phyloP scores from a whole-genome alignment of 1,140 invertebrate species.

The Orussus abietinus region DNA sequence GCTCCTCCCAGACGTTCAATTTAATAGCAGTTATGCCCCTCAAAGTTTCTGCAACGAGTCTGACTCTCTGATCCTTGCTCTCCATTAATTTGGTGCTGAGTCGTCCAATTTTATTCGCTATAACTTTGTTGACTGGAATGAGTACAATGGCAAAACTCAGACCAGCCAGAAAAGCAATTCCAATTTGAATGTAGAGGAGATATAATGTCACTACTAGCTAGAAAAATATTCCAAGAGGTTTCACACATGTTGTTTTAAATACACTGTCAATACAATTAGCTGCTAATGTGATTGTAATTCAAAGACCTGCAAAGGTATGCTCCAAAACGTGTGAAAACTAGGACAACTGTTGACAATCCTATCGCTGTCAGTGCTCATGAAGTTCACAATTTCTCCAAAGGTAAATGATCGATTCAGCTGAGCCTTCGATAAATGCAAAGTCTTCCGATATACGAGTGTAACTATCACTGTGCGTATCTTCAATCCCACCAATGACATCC shows the following conservation, averaged over 20 bases:
- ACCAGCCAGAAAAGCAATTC: slow-evolving; percentile 86
- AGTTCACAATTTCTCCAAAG: slow-evolving; percentile 89
- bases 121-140: slow-evolving; percentile 90
- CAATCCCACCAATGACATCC: slow-evolving; percentile 77
- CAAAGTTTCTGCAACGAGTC: slow-evolving; percentile 83
- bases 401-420: slow-evolving; percentile 60
- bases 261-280: slow-evolving; percentile 5
- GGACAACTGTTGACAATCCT: slow-evolving; percentile 92
- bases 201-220: slow-evolving; percentile 78
- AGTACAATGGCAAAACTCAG: slow-evolving; percentile 80
- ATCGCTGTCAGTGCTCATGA: slow-evolving; percentile 95
- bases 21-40: slow-evolving; percentile 87
- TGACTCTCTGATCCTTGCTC: slow-evolving; percentile 87
- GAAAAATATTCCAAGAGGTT: slow-evolving; percentile 41
- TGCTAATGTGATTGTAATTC: neutral
- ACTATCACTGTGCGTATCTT: slow-evolving; percentile 84
- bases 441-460: slow-evolving; percentile 83
- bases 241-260: slow-evolving; percentile 7
- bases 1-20: slow-evolving; percentile 89
- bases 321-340: slow-evolving; percentile 96
- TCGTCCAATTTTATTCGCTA: slow-evolving; percentile 86
- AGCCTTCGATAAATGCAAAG: slow-evolving; percentile 60
- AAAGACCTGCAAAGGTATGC: slow-evolving; percentile 85
- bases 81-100: slow-evolving; percentile 87
- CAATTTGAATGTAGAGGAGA: slow-evolving; percentile 83